Evolutionary conservation across 2,888 invertebrate species (phyloP), one percentile per base, ranked within the genome.

Genomic region (Andrena bicolor): DNA sequence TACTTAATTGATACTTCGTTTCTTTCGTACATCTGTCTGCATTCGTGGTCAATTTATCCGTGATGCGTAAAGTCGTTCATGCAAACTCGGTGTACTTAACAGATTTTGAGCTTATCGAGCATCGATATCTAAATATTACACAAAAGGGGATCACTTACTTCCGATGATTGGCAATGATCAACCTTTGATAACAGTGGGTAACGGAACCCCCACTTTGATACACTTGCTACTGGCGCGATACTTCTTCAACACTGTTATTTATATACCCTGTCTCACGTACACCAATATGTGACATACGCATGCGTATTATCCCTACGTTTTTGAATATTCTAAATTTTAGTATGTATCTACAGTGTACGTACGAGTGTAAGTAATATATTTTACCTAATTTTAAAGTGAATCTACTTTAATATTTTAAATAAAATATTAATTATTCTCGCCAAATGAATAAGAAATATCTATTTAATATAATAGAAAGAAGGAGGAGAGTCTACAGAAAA

Each of bases 131-230:
- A 30, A 7, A 10, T 16, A 71, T 23, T 20, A n/a, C 4, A 30
- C 3, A 10, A 28, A 16, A 23, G 2, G 20, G 53, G 6, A 56
- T 41, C 10, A 63, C 65, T 77, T 76, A 77, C 77, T 58, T 77
- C 10, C 1, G 32, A 20, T 28, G 30, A 48, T 60, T 32, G 53
- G 8, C 13, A 26, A 0, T 3, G 58, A n/a, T 30, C 56, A 48
- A 48, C 28, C 2, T 28, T 61, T 51, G 4, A 74, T 53, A 65
- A 48, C 6, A 28, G 20, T 20, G 8, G 51, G 20, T n/a, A 6
- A n/a, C 7, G 3, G 41, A 48, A 20, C 2, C 41, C 35, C 26
- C 10, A n/a, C 26, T n/a, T 20, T 30, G 41, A 41, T 41, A 41
- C 51, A 30, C 28, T 51, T 65, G n/a, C 49, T 65, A 63, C 63